Evolutionary conservation across 2,797 vertebrate genomes (phyloP).

Genomic region (Pantherophis alleghaniensis): DNA sequence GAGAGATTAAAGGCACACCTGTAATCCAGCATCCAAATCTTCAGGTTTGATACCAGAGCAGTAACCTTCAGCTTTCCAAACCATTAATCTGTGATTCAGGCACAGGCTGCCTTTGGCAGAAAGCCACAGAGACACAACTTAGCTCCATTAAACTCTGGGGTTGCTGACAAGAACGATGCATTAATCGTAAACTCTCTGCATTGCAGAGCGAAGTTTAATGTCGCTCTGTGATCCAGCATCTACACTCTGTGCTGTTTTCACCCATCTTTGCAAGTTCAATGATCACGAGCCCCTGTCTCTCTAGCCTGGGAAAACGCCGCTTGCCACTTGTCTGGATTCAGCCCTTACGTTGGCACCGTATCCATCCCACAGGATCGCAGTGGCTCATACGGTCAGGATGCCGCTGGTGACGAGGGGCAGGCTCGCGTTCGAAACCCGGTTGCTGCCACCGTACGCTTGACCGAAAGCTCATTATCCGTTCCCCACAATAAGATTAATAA

Average conservation of each 20-base stretch:
- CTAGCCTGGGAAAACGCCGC: not conserved
- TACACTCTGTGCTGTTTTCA: not conserved
- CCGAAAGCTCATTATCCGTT: too few species aligned
- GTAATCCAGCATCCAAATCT: not conserved
- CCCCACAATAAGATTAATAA: not conserved
- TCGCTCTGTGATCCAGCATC: not conserved
- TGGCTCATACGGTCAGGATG: not conserved
- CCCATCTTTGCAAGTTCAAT: not conserved
- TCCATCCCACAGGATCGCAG: fast-evolving
- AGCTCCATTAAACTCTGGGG: not conserved
- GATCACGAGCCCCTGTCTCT: not conserved
- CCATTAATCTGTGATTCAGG: not conserved
- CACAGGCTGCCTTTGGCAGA: not conserved
- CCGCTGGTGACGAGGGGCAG: not conserved
- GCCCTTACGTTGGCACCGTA: not conserved
- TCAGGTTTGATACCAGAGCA: not conserved
- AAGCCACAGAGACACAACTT: not conserved
- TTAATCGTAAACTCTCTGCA: not conserved
- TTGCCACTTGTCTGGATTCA: not conserved
- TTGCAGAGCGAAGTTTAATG: not conserved
- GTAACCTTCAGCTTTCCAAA: not conserved
- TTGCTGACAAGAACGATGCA: not conserved
- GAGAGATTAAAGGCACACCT: not conserved
- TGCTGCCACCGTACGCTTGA: not conserved
- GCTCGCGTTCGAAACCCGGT: not conserved